Conservation (phyloP, 2,113 vertebrate genomes). For the Mastomys natalensis region DNA sequence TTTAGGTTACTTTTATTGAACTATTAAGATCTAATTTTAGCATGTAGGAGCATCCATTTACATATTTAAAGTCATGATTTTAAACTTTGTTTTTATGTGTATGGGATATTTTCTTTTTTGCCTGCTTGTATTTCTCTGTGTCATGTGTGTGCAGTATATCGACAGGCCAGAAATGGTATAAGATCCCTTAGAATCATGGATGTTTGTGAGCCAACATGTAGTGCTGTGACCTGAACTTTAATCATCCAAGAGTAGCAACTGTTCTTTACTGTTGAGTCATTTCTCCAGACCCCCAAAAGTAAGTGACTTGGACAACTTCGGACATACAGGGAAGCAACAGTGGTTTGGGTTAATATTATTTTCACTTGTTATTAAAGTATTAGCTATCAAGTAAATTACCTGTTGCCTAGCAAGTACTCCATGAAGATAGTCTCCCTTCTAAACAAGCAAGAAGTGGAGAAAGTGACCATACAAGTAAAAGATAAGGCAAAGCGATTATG, state of each 20-base stretch:
- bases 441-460: not conserved
- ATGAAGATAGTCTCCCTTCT: not conserved
- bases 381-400: not conserved
- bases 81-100: not conserved
- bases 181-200: not conserved
- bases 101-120: not conserved
- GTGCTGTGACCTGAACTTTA: not conserved
- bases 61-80: slow-evolving; percentile 18
- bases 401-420: not conserved
- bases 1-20: not conserved
- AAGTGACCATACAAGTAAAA: not conserved
- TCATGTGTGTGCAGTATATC: too few relatives aligned
- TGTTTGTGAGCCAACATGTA: not conserved
- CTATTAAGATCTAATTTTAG: not conserved
- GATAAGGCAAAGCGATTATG: not conserved
- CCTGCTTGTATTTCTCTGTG: not conserved
- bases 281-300: not conserved
- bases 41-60: not conserved
- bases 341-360: not conserved
- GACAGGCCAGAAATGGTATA: too few relatives aligned
- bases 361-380: not conserved
- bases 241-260: not conserved
- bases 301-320: not conserved
- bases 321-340: not conserved
- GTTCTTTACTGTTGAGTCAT: not conserved